Conservation (phyloP, 2,888 invertebrate species). For the Ormyrus pomaceus region DNA sequence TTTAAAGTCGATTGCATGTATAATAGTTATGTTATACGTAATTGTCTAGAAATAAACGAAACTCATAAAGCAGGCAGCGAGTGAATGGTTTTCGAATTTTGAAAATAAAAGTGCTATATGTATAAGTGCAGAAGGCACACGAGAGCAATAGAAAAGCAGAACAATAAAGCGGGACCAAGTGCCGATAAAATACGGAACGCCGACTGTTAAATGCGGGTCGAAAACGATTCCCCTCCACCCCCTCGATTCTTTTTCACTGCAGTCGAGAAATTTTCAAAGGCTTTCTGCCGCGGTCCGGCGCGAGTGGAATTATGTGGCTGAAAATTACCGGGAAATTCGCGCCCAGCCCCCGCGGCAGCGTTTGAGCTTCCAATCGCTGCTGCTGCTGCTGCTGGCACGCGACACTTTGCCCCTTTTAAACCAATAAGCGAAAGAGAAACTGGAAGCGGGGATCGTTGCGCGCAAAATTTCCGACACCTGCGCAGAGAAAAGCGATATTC, state of each 20-base stretch:
- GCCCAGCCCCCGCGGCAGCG: not conserved
- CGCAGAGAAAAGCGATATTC: not conserved
- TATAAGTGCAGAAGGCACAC: slow-evolving; percentile 6
- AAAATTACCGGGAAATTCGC: slow-evolving; percentile 49
- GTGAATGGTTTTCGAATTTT: slow-evolving; percentile 29
- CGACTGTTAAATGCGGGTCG: slow-evolving; percentile 53
- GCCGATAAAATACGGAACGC: slow-evolving; percentile 55
- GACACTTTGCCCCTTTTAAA: not conserved
- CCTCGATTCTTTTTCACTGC: slow-evolving; percentile 49
- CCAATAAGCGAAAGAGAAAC: not conserved
- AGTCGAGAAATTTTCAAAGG: slow-evolving; percentile 43
- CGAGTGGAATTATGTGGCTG: slow-evolving; percentile 44
- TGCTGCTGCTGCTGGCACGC: not conserved
- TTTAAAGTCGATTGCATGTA: too few species aligned
- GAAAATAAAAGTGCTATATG: slow-evolving; percentile 18
- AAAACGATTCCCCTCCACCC: slow-evolving; percentile 39
- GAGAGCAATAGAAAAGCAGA: slow-evolving; percentile 35
- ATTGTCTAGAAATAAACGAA: too few species aligned
- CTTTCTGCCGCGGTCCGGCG: not conserved
- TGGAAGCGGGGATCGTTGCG: slow-evolving; percentile 10
- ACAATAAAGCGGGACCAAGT: slow-evolving; percentile 35
- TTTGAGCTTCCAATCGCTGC: slow-evolving; percentile 23
- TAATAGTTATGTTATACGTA: too few species aligned
- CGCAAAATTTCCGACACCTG: slow-evolving; percentile 12
- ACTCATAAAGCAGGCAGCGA: not conserved